phyloP scores from a whole-genome alignment of 2,113 vertebrate genomes.

The Percopsis transmontana region DNA sequence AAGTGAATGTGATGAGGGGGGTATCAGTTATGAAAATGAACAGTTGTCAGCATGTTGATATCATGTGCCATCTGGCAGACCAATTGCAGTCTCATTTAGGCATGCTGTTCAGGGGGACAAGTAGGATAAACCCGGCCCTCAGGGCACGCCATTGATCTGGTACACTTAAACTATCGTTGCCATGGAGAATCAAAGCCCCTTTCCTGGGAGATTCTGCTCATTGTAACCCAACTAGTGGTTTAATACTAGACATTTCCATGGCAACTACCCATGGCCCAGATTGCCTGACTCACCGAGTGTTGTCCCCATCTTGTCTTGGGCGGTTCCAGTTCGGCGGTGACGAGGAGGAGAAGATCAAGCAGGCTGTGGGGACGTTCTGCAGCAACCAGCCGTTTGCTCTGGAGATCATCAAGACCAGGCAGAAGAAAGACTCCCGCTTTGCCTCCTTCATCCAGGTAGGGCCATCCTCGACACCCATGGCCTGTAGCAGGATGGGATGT shows the following conservation, averaged over 20 bases:
- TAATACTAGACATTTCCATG: constrained; percentile 31
- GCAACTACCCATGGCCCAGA: constrained; percentile 43
- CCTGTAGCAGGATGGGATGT: too few relatives aligned
- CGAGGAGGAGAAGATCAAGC: constrained; percentile 95
- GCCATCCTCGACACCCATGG: not conserved
- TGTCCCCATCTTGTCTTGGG: constrained; percentile 22
- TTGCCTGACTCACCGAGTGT: constrained; percentile 19
- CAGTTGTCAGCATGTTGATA: constrained; percentile 6
- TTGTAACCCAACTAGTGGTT: constrained; percentile 9
- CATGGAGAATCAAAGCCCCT: constrained; percentile 23
- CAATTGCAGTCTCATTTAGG: constrained; percentile 28
- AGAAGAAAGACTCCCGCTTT: constrained; percentile 97
- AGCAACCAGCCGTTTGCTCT: constrained; percentile 97
- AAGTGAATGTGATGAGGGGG: too few relatives aligned
- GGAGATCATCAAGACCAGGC: constrained; percentile 95
- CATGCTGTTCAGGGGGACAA: constrained; percentile 35
- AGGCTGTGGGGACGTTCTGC: constrained; percentile 93
- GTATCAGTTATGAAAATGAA: too few relatives aligned
- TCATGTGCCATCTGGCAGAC: constrained; percentile 33
- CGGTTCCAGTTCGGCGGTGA: constrained; percentile 87
- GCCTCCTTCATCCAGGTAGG: constrained; percentile 90
- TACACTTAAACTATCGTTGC: constrained; percentile 42
- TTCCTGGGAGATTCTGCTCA: constrained; percentile 32
- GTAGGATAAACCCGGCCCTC: constrained; percentile 42
- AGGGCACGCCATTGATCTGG: constrained; percentile 42